These are phyloP conservation scores for Chauna torquata DNA, from an alignment of 2,113 vertebrate genomes.

Conservation along the genomic window DNA sequence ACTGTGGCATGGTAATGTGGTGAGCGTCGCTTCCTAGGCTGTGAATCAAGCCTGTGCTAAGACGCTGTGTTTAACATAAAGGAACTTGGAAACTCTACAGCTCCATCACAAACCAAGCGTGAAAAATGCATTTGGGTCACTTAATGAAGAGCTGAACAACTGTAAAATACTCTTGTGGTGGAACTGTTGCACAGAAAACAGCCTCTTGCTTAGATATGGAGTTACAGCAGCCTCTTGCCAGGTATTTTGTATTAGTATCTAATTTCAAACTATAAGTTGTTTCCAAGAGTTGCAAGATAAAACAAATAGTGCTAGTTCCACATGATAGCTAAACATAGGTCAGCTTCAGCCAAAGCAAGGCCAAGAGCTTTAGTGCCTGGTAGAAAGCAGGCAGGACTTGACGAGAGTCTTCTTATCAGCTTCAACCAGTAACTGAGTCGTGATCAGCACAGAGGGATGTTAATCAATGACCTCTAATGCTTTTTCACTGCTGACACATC, in stretches of 20 bases:
- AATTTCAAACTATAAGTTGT: neutral
- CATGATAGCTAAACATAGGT: neutral
- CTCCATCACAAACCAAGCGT: neutral
- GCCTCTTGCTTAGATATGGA: neutral
- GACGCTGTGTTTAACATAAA: neutral
- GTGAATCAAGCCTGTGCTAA: neutral
- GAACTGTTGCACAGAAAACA: neutral
- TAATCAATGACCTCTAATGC: neutral
- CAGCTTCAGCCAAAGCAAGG: conserved; percentile 4
- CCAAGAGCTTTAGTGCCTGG: neutral
- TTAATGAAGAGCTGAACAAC: conserved; percentile 15
- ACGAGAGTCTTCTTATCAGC: neutral
- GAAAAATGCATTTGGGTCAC: neutral
- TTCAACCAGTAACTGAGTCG: neutral
- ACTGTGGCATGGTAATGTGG: neutral
- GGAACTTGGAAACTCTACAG: neutral
- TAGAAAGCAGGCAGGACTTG: neutral
- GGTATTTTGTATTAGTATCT: conserved; percentile 17
- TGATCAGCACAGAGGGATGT: neutral
- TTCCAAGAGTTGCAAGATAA: conserved; percentile 22
- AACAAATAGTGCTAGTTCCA: conserved; percentile 8
- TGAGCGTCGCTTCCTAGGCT: neutral
- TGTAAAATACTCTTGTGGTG: neutral
- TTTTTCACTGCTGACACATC: neutral
- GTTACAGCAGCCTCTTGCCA: neutral